Evolutionary conservation across 2,113 vertebrate species (phyloP), one percentile per base, ranked within the genome.

Genomic region (Galemys pyrenaicus): DNA sequence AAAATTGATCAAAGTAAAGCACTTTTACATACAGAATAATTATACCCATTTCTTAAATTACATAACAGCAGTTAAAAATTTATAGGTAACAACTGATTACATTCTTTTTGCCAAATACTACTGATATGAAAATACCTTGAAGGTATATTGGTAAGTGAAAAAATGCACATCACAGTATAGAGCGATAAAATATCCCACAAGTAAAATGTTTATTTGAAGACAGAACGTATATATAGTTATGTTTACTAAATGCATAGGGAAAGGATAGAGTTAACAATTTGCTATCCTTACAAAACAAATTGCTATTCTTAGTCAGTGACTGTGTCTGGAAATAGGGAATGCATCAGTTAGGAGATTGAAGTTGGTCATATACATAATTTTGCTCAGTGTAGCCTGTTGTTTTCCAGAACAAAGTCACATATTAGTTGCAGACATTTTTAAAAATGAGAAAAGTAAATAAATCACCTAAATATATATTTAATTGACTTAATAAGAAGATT

Each of bases 401-500:
- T 94, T 84, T 74, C 22, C 37, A 92, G 16, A 84, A 79, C 35
- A 71, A 81, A 54, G 39, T 94, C 22, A 77, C 44, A 41, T 37
- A 82, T 74, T 90, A 77, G 39, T 44, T 79, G 7, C 2, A 91
- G 88, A 77, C 1, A 39, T 84, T 77, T 70, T 87, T 87, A 54
- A 54, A 26, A 68, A 13, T 19, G 5, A 79, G 39, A 79, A 49
- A 46, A 74, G 28, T 37, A 91, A 89, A 71, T 26, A 54, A 93
- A 5, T 2, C 19, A 56, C 17, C 65, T 85, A 91, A 26, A 12
- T 58, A 32, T 30, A 64, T 71, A 67, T 64, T 71, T 82, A 90
- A 95, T 26, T 94, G 37, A 39, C 77, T 89, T 82, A 87, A 62
- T 94, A 91, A 56, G 68, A 91, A 51, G 65, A 13, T 44, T 88